A percentile compares a stretch with the other conserved stretches of the same genome.
Conservation (phyloP, 2,888 invertebrate genomes). For the Elgonia sp. region DNA sequence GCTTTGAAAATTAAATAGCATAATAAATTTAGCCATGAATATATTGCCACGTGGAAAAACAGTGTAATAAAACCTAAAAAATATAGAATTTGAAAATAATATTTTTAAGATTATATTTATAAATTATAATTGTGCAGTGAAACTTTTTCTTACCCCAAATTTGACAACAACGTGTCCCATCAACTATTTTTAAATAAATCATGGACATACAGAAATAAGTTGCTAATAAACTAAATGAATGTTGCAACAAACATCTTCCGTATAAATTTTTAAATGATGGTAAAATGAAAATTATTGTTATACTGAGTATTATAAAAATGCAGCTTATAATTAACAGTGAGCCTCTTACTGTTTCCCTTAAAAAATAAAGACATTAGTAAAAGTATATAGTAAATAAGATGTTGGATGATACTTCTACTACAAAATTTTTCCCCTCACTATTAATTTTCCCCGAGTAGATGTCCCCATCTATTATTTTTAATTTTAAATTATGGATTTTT, state of each 20-base stretch:
- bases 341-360: background rate
- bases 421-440: too few species aligned
- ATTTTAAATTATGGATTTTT: too few species aligned
- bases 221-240: background rate
- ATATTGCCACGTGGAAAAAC: background rate
- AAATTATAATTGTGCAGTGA: background rate
- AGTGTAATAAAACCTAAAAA: background rate
- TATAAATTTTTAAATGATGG: background rate
- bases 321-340: background rate
- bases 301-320: background rate
- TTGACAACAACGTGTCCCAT: background rate
- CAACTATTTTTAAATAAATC: background rate
- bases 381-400: too few species aligned
- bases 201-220: background rate
- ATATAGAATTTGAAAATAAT: background rate
- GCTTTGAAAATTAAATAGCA: background rate
- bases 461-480: too few species aligned
- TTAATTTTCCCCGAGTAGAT: too few species aligned
- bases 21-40: background rate
- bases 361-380: background rate
- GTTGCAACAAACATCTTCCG: constrained; percentile 4
- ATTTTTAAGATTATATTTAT: background rate
- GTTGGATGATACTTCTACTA: too few species aligned
- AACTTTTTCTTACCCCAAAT: background rate
- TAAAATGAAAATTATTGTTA: background rate